These are phyloP conservation scores for Leptinotarsa undecemlineata DNA, from an alignment of 1,140 invertebrate species.

Conservation along the genomic window DNA sequence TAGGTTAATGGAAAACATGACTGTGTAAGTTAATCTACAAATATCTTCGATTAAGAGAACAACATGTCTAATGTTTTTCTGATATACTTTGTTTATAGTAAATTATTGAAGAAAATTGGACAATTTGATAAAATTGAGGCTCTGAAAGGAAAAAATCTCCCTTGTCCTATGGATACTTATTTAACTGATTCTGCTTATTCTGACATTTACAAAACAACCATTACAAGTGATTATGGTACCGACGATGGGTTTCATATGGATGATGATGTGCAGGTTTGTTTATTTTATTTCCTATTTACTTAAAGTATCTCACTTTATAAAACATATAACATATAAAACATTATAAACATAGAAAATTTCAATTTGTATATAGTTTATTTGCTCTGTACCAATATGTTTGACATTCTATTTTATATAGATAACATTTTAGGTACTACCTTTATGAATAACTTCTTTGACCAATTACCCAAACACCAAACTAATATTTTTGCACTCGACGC, in stretches of 20 bases:
- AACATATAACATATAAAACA: too few relatives aligned
- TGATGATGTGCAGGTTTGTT: slow-evolving; percentile 3
- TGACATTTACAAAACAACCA: slow-evolving; percentile 9
- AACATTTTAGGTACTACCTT: too few relatives aligned
- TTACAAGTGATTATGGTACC: slow-evolving; percentile 24
- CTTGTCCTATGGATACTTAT: slow-evolving; percentile 13
- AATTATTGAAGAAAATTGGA: slow-evolving; percentile 22
- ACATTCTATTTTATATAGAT: too few relatives aligned
- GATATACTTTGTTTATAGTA: slow-evolving; percentile 1
- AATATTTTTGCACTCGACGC: too few relatives aligned
- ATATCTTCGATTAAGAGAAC: background rate
- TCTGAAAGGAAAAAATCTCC: slow-evolving; percentile 2
- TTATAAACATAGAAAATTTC: too few relatives aligned
- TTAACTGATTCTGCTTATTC: background rate
- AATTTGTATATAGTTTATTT: too few relatives aligned
- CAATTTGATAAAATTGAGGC: slow-evolving; percentile 18
- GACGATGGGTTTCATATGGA: slow-evolving; percentile 14
- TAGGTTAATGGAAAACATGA: slow-evolving; percentile 22
- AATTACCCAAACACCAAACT: too few relatives aligned
- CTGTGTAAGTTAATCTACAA: slow-evolving; percentile 18
- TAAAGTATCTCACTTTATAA: too few relatives aligned
- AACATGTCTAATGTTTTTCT: background rate
- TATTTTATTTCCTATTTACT: too few relatives aligned
- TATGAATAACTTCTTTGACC: too few relatives aligned
- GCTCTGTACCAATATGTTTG: too few relatives aligned